phyloP scores from a whole-genome alignment of 2,888 invertebrate species.

The Scaptomyza reducta region DNA sequence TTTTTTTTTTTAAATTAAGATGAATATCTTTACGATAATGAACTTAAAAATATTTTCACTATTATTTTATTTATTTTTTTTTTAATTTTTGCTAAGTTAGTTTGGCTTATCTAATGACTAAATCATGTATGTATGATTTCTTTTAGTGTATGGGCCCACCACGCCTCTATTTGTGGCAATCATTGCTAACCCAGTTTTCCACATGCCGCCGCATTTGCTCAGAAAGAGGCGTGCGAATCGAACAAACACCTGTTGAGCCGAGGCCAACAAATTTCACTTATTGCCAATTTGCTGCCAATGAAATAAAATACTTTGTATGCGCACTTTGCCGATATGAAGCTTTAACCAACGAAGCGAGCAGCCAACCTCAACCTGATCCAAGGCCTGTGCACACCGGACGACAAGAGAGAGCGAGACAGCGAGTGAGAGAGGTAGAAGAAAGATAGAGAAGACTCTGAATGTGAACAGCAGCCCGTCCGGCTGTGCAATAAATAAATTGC shows the following conservation, averaged over 20 bases:
- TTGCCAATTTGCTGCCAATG: conserved; percentile 77
- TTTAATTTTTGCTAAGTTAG: too few species aligned
- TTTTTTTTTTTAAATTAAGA: too few species aligned
- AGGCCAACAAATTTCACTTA: conserved; percentile 75
- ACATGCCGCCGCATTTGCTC: conserved; percentile 12
- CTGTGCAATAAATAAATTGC: conserved; percentile 74
- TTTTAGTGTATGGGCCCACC: conserved; percentile 9
- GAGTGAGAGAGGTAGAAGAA: not conserved
- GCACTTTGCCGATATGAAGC: conserved; percentile 54
- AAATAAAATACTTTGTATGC: conserved; percentile 72
- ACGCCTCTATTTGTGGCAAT: conserved; percentile 40
- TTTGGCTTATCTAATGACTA: too few species aligned
- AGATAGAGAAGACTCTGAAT: conserved; percentile 4
- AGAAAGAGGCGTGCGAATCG: conserved; percentile 4
- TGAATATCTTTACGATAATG: too few species aligned
- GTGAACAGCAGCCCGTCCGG: conserved; percentile 53
- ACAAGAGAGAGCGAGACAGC: not conserved
- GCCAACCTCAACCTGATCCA: conserved; percentile 28
- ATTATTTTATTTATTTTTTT: too few species aligned
- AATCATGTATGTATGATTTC: not conserved
- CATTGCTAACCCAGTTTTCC: conserved; percentile 63
- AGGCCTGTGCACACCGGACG: conserved; percentile 5
- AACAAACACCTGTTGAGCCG: conserved; percentile 62
- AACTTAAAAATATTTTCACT: too few species aligned
- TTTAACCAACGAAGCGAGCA: conserved; percentile 21